phyloP scores from a whole-genome alignment of 2,888 invertebrate genomes.

The Gymnoscelis rufifasciata region DNA sequence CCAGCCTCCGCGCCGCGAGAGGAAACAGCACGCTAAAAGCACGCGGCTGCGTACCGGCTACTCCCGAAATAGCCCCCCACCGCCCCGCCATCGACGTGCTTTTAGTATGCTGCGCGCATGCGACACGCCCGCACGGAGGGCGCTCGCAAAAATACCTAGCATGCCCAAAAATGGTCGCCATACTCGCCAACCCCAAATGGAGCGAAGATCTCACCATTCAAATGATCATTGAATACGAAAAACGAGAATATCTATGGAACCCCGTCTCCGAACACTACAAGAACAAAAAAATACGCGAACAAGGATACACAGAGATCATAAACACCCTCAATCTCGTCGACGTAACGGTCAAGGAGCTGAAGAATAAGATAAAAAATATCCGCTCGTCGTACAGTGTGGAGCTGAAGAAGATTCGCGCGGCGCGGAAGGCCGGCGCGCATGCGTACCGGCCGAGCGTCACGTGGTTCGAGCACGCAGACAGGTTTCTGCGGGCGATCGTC shows the following conservation, averaged over 20 bases:
- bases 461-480: conserved; percentile 79
- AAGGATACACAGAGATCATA: conserved; percentile 73
- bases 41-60: conserved; percentile 78
- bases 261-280: conserved; percentile 74
- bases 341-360: conserved; percentile 73
- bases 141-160: conserved; percentile 46
- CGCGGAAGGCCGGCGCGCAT: conserved; percentile 75
- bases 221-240: conserved; percentile 75
- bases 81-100: conserved; percentile 76
- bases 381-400: conserved; percentile 76
- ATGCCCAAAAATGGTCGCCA: conserved; percentile 72
- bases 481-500: conserved; percentile 77
- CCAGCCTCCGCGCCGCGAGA: conserved; percentile 72
- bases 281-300: conserved; percentile 73
- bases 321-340: conserved; percentile 68
- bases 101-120: conserved; percentile 80
- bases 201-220: conserved; percentile 74
- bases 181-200: conserved; percentile 75
- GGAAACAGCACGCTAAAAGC: conserved; percentile 78
- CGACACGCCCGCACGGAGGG: conserved; percentile 77
- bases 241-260: conserved; percentile 74
- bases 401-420: conserved; percentile 77
- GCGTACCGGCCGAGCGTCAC: conserved; percentile 77
- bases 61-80: conserved; percentile 77
- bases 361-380: conserved; percentile 77